Conservation (phyloP, 2,797 vertebrate species). For the Numenius phaeopus region DNA sequence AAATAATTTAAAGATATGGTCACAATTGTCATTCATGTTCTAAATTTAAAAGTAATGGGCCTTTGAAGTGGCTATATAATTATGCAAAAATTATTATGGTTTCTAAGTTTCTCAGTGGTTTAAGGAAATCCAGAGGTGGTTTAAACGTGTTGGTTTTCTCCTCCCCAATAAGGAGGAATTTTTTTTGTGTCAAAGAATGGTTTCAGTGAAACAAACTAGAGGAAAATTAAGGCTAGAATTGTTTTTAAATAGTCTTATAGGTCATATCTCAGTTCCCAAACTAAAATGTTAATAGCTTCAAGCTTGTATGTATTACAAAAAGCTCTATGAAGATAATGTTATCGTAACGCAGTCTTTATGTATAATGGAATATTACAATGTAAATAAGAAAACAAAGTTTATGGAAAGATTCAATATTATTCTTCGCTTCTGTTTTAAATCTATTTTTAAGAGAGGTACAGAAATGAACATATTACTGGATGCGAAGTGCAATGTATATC, state of each 20-base stretch:
- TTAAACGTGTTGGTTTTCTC: slow-evolving; percentile 63
- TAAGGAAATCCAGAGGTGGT: slow-evolving; percentile 70
- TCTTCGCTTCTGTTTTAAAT: slow-evolving; percentile 83
- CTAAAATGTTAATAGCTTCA: slow-evolving; percentile 76
- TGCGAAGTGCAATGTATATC: slow-evolving; percentile 73
- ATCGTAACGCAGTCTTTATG: slow-evolving; percentile 79
- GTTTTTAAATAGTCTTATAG: slow-evolving; percentile 72
- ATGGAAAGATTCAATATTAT: slow-evolving; percentile 84
- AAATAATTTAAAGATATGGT: slow-evolving; percentile 47
- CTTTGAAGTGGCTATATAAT: slow-evolving; percentile 60
- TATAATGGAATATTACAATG: slow-evolving; percentile 82
- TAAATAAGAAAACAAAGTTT: slow-evolving; percentile 85
- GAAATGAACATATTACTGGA: slow-evolving; percentile 82
- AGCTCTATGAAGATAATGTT: slow-evolving; percentile 78
- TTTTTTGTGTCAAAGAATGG: slow-evolving; percentile 74
- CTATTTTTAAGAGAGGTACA: slow-evolving; percentile 86
- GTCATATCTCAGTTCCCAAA: slow-evolving; percentile 74
- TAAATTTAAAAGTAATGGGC: slow-evolving; percentile 50
- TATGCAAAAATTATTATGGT: slow-evolving; percentile 61
- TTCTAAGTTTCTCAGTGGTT: slow-evolving; percentile 72
- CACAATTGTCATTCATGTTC: slow-evolving; percentile 57
- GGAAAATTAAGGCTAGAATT: slow-evolving; percentile 73
- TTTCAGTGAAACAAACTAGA: slow-evolving; percentile 83
- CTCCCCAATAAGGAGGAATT: slow-evolving; percentile 74
- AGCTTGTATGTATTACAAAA: slow-evolving; percentile 80